Percentiles rank a stretch among this genome's conserved stretches.
These are phyloP conservation scores for Scomber japonicus DNA, from an alignment of 2,113 vertebrate genomes.

Conservation along the genomic window DNA sequence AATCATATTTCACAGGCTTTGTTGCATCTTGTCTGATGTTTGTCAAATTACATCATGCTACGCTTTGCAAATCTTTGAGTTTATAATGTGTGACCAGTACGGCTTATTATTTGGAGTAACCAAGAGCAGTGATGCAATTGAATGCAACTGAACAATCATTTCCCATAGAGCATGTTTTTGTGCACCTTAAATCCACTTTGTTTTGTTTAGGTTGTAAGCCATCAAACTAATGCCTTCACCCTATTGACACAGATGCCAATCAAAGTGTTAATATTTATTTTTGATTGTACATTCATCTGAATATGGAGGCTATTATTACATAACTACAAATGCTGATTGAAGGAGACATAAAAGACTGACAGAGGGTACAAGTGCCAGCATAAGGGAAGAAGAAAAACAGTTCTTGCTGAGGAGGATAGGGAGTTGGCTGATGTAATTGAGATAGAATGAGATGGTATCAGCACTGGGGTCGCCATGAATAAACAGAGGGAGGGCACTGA, in stretches of 20 bases:
- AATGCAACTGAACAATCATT: slow-evolving; percentile 55
- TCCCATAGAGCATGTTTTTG: slow-evolving; percentile 41
- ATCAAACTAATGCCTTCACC: slow-evolving; percentile 26
- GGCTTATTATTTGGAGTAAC: slow-evolving; percentile 56
- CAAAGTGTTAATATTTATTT: not conserved
- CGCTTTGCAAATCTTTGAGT: slow-evolving; percentile 39
- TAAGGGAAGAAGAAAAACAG: slow-evolving; percentile 64
- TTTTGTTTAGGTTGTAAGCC: slow-evolving; percentile 35
- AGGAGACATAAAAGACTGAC: slow-evolving; percentile 30
- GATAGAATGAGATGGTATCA: slow-evolving; percentile 85
- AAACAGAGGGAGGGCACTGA: slow-evolving; percentile 81
- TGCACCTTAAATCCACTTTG: slow-evolving; percentile 21
- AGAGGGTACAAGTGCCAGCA: slow-evolving; percentile 34
- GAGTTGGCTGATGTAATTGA: slow-evolving; percentile 83
- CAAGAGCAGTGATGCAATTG: slow-evolving; percentile 65
- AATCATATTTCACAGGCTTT: slow-evolving; percentile 56
- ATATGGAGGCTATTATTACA: slow-evolving; percentile 25
- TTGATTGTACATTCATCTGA: slow-evolving; percentile 17
- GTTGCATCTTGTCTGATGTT: slow-evolving; percentile 40
- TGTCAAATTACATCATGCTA: slow-evolving; percentile 53
- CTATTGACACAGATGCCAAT: slow-evolving; percentile 27
- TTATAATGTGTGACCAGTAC: slow-evolving; percentile 46
- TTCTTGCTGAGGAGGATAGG: slow-evolving; percentile 66
- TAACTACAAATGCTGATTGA: slow-evolving; percentile 50
- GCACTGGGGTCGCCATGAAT: slow-evolving; percentile 76